These are phyloP conservation scores for Bursaphelenchus mucronatus DNA, from an alignment of 1,140 invertebrate genomes.

Conservation along the genomic window DNA sequence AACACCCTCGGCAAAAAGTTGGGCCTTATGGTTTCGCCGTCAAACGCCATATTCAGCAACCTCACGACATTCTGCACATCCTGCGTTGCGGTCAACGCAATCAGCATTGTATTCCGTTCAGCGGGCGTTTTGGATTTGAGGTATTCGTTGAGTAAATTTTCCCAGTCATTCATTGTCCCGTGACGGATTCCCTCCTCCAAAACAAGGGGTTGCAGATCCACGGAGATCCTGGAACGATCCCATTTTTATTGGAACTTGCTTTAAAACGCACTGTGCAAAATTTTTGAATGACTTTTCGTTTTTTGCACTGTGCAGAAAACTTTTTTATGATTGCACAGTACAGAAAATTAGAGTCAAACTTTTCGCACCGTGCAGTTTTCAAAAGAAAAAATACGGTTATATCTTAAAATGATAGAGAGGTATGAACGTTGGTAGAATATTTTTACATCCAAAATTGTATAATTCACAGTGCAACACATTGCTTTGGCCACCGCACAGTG, in stretches of 20 bases:
- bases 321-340: too few relatives aligned
- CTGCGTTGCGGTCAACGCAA: conserved; percentile 36
- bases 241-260: not conserved
- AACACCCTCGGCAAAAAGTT: conserved; percentile 41
- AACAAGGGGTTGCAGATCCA: conserved; percentile 44
- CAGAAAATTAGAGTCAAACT: too few relatives aligned
- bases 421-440: too few relatives aligned
- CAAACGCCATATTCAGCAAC: conserved; percentile 34
- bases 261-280: too few relatives aligned
- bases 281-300: too few relatives aligned
- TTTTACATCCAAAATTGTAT: too few relatives aligned
- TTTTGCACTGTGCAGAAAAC: too few relatives aligned
- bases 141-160: conserved; percentile 37
- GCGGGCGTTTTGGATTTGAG: conserved; percentile 29
- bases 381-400: too few relatives aligned
- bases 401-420: too few relatives aligned
- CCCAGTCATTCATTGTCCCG: conserved; percentile 39
- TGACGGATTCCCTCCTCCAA: conserved; percentile 46
- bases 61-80: conserved; percentile 35
- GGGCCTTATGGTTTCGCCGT: conserved; percentile 29
- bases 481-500: too few relatives aligned
- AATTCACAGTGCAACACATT: too few relatives aligned
- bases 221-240: conserved; percentile 30
- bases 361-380: too few relatives aligned
- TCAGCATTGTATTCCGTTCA: conserved; percentile 38